phyloP scores from a whole-genome alignment of 2,113 vertebrate genomes.

The Phylloscopus trochiloides region DNA sequence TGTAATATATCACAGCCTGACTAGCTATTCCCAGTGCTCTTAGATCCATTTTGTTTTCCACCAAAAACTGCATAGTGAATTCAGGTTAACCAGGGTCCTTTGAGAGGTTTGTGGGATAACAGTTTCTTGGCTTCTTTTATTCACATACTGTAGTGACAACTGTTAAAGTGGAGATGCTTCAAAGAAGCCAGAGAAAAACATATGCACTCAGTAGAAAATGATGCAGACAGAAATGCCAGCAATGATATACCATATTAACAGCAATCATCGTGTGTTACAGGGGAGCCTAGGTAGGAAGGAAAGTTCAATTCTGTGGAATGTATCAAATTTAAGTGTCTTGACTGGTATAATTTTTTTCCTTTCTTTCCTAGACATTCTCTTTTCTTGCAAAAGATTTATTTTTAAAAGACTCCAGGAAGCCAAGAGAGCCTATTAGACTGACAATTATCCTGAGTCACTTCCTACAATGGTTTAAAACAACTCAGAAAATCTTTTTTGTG shows the following conservation, averaged over 20 bases:
- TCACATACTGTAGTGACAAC: not conserved
- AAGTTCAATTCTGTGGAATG: not conserved
- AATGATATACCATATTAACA: not conserved
- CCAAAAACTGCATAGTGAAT: not conserved
- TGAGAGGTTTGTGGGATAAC: constrained; percentile 33
- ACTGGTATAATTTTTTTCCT: not conserved
- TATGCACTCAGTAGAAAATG: not conserved
- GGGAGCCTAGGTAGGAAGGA: constrained; percentile 23
- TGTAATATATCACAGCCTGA: not conserved
- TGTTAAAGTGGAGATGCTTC: not conserved
- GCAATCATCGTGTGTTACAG: not conserved
- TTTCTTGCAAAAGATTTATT: constrained; percentile 30
- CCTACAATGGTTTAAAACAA: constrained; percentile 15
- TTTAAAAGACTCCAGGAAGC: constrained; percentile 49
- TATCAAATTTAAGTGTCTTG: constrained; percentile 18
- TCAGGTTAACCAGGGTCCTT: constrained; percentile 42
- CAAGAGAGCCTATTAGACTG: not conserved
- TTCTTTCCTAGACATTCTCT: not conserved
- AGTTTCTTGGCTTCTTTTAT: not conserved
- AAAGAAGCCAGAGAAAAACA: not conserved
- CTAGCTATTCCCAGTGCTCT: not conserved
- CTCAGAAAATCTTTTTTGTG: not conserved
- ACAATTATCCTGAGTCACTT: constrained; percentile 52
- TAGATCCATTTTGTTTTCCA: not conserved
- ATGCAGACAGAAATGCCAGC: not conserved